phyloP scores from a whole-genome alignment of 1,140 invertebrate genomes.

The Triops cancriformis region DNA sequence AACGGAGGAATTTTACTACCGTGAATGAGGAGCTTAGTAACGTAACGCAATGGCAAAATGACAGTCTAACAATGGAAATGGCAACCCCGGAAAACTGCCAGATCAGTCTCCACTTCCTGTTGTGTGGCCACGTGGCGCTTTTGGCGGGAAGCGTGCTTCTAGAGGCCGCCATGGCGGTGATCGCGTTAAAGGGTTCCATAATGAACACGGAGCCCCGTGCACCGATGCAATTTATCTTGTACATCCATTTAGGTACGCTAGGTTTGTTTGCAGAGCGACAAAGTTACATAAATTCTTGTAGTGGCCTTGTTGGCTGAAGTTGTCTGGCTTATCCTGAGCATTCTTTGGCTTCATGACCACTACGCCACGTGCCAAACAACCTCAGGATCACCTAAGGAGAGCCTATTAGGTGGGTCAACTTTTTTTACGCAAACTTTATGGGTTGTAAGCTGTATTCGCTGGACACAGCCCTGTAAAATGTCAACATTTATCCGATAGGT shows the following conservation, averaged over 20 bases:
- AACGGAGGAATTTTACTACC: neutral
- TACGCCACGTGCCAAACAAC: constrained; percentile 52
- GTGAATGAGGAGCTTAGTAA: no score
- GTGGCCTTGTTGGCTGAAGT: constrained; percentile 66
- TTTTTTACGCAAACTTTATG: neutral
- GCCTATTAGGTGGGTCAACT: constrained; percentile 58
- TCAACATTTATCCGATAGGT: constrained; percentile 44
- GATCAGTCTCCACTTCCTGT: constrained; percentile 52
- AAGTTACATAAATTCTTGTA: constrained; percentile 34
- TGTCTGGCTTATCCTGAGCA: constrained; percentile 63
- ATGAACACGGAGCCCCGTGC: constrained; percentile 61
- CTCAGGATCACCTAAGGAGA: constrained; percentile 57
- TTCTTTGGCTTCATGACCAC: constrained; percentile 61
- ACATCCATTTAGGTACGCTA: constrained; percentile 64
- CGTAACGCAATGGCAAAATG: constrained; percentile 35
- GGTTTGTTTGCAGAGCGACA: neutral
- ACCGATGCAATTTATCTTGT: constrained; percentile 73
- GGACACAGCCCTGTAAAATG: neutral
- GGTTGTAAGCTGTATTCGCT: neutral
- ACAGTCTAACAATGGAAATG: neutral
- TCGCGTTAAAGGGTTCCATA: constrained; percentile 74
- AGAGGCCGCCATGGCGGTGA: constrained; percentile 62
- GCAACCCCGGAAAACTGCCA: constrained; percentile 33
- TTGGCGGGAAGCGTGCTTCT: constrained; percentile 55
- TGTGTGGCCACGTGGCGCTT: constrained; percentile 62